Conservation (phyloP, 2,888 invertebrate species). For the Clusia tigrina region DNA sequence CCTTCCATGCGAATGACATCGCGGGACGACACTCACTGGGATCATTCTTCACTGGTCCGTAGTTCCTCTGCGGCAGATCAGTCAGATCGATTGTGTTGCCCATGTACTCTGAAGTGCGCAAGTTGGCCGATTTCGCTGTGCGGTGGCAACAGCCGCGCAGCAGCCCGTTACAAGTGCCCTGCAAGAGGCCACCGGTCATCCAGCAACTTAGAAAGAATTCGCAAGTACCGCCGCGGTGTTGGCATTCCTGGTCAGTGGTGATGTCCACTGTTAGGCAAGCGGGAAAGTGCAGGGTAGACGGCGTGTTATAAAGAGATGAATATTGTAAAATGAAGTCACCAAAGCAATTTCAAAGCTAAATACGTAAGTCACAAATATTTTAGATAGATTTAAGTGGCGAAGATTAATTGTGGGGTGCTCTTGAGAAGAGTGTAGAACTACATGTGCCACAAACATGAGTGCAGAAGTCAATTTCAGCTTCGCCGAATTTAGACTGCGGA, state of each 20-base stretch:
- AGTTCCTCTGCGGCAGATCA: conserved; percentile 69
- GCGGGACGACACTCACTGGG: conserved; percentile 72
- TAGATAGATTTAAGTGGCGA: too few species aligned
- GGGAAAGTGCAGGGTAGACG: too few species aligned
- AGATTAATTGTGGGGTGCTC: too few species aligned
- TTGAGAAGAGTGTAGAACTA: too few species aligned
- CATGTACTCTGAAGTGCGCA: conserved; percentile 71
- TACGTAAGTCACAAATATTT: too few species aligned
- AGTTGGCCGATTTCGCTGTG: conserved; percentile 72
- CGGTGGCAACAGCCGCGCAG: conserved; percentile 89
- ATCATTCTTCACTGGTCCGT: conserved; percentile 79
- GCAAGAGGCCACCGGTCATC: conserved; percentile 87
- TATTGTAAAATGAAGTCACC: too few species aligned
- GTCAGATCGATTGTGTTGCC: conserved; percentile 72
- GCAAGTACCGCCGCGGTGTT: conserved; percentile 76
- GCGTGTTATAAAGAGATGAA: too few species aligned
- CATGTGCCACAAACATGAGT: too few species aligned
- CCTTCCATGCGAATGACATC: neutral
- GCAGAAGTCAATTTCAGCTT: too few species aligned
- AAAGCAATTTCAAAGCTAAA: too few species aligned
- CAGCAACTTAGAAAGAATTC: conserved; percentile 93
- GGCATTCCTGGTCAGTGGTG: conserved; percentile 63
- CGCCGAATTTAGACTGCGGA: too few species aligned
- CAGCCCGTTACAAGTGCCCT: conserved; percentile 83
- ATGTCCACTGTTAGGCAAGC: conserved; percentile 63